Evolutionary conservation across 2,113 vertebrate species (phyloP).

Genomic region (Panthera tigris): DNA sequence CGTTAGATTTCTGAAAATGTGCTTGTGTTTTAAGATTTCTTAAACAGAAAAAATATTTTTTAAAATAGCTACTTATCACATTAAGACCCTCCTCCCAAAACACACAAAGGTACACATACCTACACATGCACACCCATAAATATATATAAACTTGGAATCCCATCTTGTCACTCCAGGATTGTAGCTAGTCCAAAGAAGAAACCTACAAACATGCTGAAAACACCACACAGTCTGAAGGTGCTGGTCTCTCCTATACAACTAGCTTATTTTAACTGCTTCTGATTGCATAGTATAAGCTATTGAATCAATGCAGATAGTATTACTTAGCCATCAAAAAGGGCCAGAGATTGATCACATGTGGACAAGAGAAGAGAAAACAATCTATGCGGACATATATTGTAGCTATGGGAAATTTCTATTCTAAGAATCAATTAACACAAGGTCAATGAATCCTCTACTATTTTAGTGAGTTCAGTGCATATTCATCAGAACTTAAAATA

Average conservation of each 20-base stretch:
- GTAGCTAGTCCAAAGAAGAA: background rate
- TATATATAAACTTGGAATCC: background rate
- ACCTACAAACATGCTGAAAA: background rate
- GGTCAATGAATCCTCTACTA: background rate
- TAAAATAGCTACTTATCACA: background rate
- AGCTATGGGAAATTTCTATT: background rate
- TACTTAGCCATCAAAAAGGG: background rate
- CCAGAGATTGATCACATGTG: background rate
- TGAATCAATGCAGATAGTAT: background rate
- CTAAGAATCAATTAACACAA: background rate
- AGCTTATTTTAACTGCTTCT: slow-evolving; percentile 8
- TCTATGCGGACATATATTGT: background rate
- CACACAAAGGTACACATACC: background rate
- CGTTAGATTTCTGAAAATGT: slow-evolving; percentile 40
- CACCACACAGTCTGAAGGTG: background rate
- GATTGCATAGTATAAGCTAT: background rate
- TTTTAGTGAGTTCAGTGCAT: slow-evolving; percentile 38
- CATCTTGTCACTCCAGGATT: background rate
- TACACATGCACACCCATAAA: background rate
- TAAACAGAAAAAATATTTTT: background rate
- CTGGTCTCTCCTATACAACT: background rate
- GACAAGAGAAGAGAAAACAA: background rate
- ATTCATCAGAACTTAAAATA: slow-evolving; percentile 23
- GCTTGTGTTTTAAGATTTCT: slow-evolving; percentile 38
- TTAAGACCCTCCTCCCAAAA: background rate